phyloP scores from a whole-genome alignment of 2,113 vertebrate genomes.

The Hydrochoerus hydrochaeris region DNA sequence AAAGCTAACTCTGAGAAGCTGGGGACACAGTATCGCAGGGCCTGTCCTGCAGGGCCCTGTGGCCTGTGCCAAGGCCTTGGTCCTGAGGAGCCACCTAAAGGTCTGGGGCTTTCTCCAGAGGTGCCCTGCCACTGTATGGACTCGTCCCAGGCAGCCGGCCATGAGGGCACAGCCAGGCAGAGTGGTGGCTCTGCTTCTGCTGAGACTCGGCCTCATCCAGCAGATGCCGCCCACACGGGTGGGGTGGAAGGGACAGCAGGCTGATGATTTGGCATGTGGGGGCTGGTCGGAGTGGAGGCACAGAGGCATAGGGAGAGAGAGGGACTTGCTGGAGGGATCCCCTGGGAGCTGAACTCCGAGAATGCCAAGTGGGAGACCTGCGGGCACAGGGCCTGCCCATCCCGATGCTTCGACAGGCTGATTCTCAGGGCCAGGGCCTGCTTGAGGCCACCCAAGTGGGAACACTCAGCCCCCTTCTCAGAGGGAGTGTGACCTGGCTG shows the following conservation, averaged over 20 bases:
- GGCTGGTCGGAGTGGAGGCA: background rate
- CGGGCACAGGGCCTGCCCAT: background rate
- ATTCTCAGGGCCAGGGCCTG: background rate
- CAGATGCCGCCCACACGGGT: too few species aligned
- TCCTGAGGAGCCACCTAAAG: background rate
- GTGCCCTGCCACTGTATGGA: background rate
- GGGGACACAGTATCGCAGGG: background rate
- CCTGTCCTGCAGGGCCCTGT: background rate
- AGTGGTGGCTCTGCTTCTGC: background rate
- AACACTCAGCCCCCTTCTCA: background rate
- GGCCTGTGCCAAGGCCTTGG: background rate
- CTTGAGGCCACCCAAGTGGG: background rate
- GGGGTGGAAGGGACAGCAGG: background rate
- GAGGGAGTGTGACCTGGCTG: background rate
- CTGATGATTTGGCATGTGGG: background rate
- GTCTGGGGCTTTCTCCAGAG: background rate
- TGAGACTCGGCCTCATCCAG: background rate
- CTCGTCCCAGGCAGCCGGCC: background rate
- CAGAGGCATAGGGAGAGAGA: too few species aligned
- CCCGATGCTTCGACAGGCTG: background rate
- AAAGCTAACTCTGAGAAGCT: background rate
- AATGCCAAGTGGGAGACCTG: too few species aligned
- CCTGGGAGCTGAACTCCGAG: background rate
- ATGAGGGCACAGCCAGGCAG: too few species aligned
- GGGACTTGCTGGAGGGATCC: too few species aligned